Conservation (phyloP, 2,113 vertebrate species). For the Tenrec ecaudatus region DNA sequence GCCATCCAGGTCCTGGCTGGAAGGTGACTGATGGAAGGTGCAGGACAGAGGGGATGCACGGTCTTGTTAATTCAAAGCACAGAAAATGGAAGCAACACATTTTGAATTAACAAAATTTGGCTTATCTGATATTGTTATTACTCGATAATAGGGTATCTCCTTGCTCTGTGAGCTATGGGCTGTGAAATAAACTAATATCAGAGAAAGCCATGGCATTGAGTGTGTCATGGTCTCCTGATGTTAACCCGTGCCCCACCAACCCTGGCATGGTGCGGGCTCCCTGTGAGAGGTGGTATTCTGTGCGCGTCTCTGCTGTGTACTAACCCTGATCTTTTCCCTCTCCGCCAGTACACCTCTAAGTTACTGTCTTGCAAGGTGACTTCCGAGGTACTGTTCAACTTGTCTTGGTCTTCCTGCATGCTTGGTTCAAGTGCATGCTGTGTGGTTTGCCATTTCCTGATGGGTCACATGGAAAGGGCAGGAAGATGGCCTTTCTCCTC, state of each 20-base stretch:
- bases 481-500: constrained; percentile 24
- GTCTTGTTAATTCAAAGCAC: constrained; percentile 74
- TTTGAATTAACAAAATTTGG: constrained; percentile 71
- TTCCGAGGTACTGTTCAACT: constrained; percentile 94
- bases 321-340: constrained; percentile 94
- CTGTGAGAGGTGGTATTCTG: constrained; percentile 53
- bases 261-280: constrained; percentile 37
- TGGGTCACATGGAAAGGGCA: background rate
- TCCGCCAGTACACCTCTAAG: constrained; percentile 96
- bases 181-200: constrained; percentile 71
- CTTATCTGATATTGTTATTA: constrained; percentile 78
- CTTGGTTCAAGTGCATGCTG: constrained; percentile 83
- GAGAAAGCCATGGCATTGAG: constrained; percentile 22
- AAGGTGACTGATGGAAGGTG: background rate
- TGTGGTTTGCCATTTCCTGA: constrained; percentile 61
- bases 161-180: constrained; percentile 51
- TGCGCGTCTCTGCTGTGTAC: constrained; percentile 86
- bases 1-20: background rate
- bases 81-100: constrained; percentile 28
- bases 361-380: constrained; percentile 97
- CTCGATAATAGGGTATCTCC: constrained; percentile 10
- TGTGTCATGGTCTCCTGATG: background rate
- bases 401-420: constrained; percentile 87
- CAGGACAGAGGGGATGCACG: background rate
- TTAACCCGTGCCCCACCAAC: constrained; percentile 37